A percentile compares a stretch with the other conserved stretches of the same genome.
Evolutionary conservation across 37 sponge, comb jelly and placozoan species (phyloP).

Genomic region (Bolinopsis microptera): DNA sequence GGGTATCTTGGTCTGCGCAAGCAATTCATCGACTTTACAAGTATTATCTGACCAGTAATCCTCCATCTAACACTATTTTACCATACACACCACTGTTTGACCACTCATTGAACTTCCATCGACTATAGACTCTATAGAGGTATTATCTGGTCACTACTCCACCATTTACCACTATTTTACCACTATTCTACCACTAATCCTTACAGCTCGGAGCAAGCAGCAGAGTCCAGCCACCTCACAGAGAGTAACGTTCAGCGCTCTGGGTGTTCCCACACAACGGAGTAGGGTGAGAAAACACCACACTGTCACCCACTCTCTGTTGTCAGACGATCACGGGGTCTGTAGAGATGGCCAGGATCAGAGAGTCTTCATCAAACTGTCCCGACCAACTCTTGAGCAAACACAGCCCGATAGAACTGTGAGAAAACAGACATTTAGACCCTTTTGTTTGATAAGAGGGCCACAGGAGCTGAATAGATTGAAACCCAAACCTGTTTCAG

Average conservation of each 20-base stretch:
- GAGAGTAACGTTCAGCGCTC: conserved; percentile 21
- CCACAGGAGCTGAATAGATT: neutral
- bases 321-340: neutral
- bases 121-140: too few relatives aligned
- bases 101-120: too few relatives aligned
- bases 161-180: too few relatives aligned
- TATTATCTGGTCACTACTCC: too few relatives aligned
- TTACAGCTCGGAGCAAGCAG: neutral
- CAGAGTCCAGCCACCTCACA: neutral
- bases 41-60: too few relatives aligned
- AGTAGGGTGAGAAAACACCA: neutral
- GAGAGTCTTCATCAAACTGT: conserved; percentile 40
- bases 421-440: conserved; percentile 26
- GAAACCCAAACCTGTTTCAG: neutral
- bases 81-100: too few relatives aligned
- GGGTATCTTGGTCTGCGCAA: too few relatives aligned
- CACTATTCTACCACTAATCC: too few relatives aligned
- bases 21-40: too few relatives aligned
- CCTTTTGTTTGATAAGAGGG: conserved; percentile 9
- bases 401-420: neutral
- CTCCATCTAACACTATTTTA: too few relatives aligned
- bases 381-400: neutral
- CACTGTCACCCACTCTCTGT: neutral
- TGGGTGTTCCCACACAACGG: neutral
- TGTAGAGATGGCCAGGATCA: neutral